These are phyloP conservation scores for Menura novaehollandiae DNA, from an alignment of 2,113 vertebrate genomes.

Conservation along the genomic window DNA sequence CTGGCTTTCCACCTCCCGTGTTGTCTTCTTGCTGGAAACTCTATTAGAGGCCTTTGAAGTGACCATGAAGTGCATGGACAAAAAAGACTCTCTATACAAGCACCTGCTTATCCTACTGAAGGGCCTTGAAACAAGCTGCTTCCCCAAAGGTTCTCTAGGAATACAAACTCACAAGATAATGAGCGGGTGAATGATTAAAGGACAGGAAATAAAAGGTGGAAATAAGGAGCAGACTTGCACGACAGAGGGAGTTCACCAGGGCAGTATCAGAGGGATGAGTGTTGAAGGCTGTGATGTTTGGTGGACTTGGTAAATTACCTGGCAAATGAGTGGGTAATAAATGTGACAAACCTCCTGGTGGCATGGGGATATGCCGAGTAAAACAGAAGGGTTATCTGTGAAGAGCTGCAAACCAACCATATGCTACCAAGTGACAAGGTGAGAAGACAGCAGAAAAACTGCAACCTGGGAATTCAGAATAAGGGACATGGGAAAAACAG, in stretches of 20 bases:
- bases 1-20: background rate
- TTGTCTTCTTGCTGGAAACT: background rate
- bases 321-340: background rate
- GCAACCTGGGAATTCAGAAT: background rate
- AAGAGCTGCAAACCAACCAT: background rate
- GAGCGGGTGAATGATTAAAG: background rate
- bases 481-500: background rate
- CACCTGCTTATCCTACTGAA: background rate
- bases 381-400: background rate
- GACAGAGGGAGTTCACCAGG: background rate
- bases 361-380: background rate
- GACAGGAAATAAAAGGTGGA: background rate
- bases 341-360: background rate
- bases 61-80: background rate
- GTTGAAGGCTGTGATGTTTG: background rate
- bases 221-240: background rate
- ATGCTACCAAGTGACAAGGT: slow-evolving; percentile 1
- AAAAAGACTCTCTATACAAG: background rate
- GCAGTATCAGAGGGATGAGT: background rate
- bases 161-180: background rate
- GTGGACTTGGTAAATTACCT: background rate
- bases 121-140: background rate
- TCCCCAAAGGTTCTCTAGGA: background rate
- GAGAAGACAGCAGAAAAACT: background rate
- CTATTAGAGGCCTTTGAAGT: background rate